Conservation (phyloP, 2,797 vertebrate species). For the Ctenopoma multispine region DNA sequence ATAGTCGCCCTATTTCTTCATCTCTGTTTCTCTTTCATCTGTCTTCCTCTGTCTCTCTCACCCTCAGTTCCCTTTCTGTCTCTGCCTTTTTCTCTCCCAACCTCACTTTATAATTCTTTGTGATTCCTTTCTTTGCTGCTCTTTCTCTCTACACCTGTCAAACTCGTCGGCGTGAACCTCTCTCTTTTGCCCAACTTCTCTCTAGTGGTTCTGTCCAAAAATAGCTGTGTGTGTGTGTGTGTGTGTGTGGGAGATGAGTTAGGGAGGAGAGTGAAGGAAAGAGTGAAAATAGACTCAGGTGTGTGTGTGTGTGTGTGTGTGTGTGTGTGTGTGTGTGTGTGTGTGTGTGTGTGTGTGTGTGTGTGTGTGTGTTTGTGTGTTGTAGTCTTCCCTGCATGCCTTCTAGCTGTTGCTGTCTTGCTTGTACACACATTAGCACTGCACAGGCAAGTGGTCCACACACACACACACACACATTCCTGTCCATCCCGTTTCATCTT, state of each 20-base stretch:
- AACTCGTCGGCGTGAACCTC: conserved; percentile 31
- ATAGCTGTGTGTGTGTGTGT: conserved; percentile 44
- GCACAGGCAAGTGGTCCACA: conserved; percentile 2
- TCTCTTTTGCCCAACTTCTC: conserved; percentile 43
- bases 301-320: no score
- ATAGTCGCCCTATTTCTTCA: conserved; percentile 41
- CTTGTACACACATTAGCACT: conserved; percentile 20
- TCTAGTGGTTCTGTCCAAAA: conserved; percentile 60
- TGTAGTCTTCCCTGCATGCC: conserved; percentile 52
- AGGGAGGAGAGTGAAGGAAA: conserved; percentile 25
- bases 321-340: no score
- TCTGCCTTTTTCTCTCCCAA: conserved; percentile 30
- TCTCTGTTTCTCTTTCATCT: conserved; percentile 4
- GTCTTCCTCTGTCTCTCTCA: not conserved
- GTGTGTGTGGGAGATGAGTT: conserved; percentile 14
- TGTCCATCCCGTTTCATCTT: conserved; percentile 3
- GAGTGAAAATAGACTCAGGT: conserved; percentile 48
- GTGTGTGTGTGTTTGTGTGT: conserved; percentile 16
- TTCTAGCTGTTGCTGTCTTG: conserved; percentile 46
- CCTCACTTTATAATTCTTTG: conserved; percentile 44
- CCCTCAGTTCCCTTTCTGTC: not conserved
- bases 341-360: no score
- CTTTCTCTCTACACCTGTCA: conserved; percentile 55
- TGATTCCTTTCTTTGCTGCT: conserved; percentile 41
- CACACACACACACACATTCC: conserved; percentile 7